Percentiles rank a stretch among this genome's conserved stretches.
Evolutionary conservation across 2,888 invertebrate genomes (phyloP).

Genomic region (Helicoverpa assulta): DNA sequence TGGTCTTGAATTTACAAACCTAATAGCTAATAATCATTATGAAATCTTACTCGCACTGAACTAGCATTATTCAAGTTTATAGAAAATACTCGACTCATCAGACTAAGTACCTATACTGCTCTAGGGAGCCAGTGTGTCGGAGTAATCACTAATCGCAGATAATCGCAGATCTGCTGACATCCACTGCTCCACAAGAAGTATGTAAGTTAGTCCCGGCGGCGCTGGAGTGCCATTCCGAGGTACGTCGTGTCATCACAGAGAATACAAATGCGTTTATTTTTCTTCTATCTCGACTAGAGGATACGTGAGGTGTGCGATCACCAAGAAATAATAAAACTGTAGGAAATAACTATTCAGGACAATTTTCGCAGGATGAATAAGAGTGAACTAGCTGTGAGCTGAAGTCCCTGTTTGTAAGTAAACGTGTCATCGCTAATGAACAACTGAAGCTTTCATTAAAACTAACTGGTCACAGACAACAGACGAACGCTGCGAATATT

Average conservation of each 20-base stretch:
- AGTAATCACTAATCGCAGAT: conserved; percentile 14
- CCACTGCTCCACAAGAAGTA: neutral
- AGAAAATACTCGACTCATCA: neutral
- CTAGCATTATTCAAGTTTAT: too few relatives aligned
- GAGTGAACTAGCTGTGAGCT: neutral
- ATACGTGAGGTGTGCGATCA: neutral
- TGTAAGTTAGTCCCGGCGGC: conserved; percentile 1
- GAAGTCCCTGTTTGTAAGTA: conserved; percentile 3
- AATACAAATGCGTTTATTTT: conserved; percentile 48
- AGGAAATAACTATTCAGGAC: neutral
- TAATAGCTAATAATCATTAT: too few relatives aligned
- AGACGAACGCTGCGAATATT: conserved; percentile 26
- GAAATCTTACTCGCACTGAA: too few relatives aligned
- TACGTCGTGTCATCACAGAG: conserved; percentile 24
- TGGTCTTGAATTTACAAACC: too few relatives aligned
- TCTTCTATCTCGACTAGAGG: conserved; percentile 27
- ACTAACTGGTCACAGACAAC: conserved; percentile 24
- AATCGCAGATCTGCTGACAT: conserved; percentile 10
- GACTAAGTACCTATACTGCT: neutral
- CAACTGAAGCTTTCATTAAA: conserved; percentile 35
- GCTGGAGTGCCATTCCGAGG: conserved; percentile 26
- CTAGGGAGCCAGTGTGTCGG: neutral
- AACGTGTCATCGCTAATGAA: conserved; percentile 4
- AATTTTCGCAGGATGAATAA: neutral
- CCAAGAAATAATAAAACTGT: too few relatives aligned